Conservation (phyloP, 2,113 vertebrate genomes). For the Redunca redunca region DNA sequence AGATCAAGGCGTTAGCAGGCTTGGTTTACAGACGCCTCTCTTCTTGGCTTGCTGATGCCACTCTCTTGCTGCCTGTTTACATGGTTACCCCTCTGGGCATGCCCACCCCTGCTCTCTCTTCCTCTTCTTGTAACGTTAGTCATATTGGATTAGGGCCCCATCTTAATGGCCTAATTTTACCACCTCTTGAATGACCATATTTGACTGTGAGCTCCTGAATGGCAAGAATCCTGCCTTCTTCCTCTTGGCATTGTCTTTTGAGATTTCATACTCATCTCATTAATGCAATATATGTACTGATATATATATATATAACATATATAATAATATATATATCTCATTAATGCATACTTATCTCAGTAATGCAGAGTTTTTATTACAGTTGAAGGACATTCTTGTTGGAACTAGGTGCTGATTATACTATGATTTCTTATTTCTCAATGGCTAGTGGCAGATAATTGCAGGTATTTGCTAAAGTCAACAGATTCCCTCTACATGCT, state of each 20-base stretch:
- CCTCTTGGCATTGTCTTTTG: background rate
- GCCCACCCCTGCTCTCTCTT: background rate
- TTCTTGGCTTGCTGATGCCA: background rate
- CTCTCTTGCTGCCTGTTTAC: background rate
- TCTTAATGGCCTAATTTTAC: background rate
- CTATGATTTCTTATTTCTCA: constrained; percentile 16
- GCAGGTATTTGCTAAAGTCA: background rate
- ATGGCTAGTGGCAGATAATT: background rate
- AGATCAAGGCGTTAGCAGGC: background rate
- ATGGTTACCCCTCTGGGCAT: background rate
- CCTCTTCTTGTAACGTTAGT: background rate
- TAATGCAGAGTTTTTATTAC: background rate
- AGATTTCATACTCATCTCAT: background rate
- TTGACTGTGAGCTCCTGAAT: background rate
- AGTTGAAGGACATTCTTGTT: background rate
- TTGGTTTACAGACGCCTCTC: background rate
- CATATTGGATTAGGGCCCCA: background rate
- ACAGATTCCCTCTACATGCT: background rate
- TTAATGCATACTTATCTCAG: background rate
- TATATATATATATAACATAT: background rate
- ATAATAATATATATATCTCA: background rate
- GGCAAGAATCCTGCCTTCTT: background rate
- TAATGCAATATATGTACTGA: background rate
- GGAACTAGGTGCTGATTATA: background rate
- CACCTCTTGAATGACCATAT: background rate